These are phyloP conservation scores for Lasioglossum malachurum DNA, from an alignment of 2,888 invertebrate genomes.

Conservation along the genomic window DNA sequence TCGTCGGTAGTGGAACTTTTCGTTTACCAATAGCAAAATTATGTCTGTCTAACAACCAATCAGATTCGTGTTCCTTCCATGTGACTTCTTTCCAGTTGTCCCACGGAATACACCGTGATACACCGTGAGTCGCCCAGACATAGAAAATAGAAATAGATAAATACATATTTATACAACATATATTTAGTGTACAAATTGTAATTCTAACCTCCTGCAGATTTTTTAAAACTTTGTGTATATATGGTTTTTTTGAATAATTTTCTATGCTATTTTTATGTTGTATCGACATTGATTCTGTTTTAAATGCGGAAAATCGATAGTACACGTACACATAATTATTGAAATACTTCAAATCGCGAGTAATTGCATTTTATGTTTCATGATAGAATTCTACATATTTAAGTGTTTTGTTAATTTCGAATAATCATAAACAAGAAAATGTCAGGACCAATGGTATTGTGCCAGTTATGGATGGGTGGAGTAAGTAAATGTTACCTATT, in stretches of 20 bases:
- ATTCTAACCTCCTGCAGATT: slow-evolving; percentile 21
- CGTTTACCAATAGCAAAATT: not conserved
- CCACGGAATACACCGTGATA: too few species aligned
- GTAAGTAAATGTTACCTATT: slow-evolving; percentile 86
- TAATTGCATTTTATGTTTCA: slow-evolving; percentile 24
- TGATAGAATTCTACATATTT: slow-evolving; percentile 9
- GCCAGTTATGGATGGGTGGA: slow-evolving; percentile 97
- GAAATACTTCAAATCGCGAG: not conserved
- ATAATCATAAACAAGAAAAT: slow-evolving; percentile 57
- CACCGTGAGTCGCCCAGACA: not conserved
- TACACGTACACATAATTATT: not conserved
- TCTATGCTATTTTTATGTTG: not conserved
- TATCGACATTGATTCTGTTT: not conserved
- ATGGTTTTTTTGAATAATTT: not conserved
- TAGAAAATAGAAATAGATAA: too few species aligned
- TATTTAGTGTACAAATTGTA: not conserved
- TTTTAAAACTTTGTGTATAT: not conserved
- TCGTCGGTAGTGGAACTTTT: not conserved
- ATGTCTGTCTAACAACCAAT: not conserved
- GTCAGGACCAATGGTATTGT: slow-evolving; percentile 85
- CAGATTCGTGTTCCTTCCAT: not conserved
- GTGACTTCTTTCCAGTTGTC: not conserved
- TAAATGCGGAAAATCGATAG: not conserved
- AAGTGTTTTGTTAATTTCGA: slow-evolving; percentile 37
- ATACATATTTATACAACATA: too few species aligned